A percentile compares a stretch with the other conserved stretches of the same genome.
Conservation (phyloP, 1,140 invertebrate genomes). For the Drosophila gunungcola region DNA sequence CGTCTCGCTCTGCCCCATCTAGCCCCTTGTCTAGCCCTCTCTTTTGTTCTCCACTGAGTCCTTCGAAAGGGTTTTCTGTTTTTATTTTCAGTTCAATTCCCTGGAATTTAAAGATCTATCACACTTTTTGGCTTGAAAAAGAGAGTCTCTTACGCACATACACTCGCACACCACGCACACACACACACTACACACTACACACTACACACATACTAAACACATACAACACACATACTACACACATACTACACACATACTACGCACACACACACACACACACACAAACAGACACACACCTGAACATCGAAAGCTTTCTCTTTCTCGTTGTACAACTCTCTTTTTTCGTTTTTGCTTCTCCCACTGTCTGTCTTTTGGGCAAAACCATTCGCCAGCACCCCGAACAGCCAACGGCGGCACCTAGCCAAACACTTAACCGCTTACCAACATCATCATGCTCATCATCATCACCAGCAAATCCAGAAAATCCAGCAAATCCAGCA, state of each 20-base stretch:
- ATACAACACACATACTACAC: slow-evolving; percentile 6
- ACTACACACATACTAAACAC: not conserved
- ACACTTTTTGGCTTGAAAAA: slow-evolving; percentile 20
- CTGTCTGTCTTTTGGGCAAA: slow-evolving; percentile 65
- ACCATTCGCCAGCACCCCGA: slow-evolving; percentile 78
- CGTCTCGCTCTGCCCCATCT: not conserved
- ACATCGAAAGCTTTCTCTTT: slow-evolving; percentile 76
- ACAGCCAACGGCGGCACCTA: slow-evolving; percentile 84
- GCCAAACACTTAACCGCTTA: slow-evolving; percentile 81
- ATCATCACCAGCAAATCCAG: slow-evolving; percentile 48
- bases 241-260: too few relatives aligned
- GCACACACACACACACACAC: slow-evolving; percentile 3
- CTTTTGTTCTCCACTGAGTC: not conserved
- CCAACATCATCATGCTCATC: slow-evolving; percentile 67
- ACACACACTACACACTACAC: slow-evolving; percentile 1
- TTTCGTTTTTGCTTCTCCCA: slow-evolving; percentile 70
- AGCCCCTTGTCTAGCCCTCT: not conserved
- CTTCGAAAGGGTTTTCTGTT: slow-evolving; percentile 6
- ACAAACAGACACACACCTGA: slow-evolving; percentile 34
- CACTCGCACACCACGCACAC: slow-evolving; percentile 4
- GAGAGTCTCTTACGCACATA: slow-evolving; percentile 41
- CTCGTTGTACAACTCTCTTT: slow-evolving; percentile 82
- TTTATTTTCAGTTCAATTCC: slow-evolving; percentile 4
- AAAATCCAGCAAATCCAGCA: slow-evolving; percentile 21
- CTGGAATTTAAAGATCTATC: slow-evolving; percentile 1